A percentile compares a stretch with the other conserved stretches of the same genome.
phyloP scores from a whole-genome alignment of 2,888 invertebrate species.

The Proisotoma minuta region DNA sequence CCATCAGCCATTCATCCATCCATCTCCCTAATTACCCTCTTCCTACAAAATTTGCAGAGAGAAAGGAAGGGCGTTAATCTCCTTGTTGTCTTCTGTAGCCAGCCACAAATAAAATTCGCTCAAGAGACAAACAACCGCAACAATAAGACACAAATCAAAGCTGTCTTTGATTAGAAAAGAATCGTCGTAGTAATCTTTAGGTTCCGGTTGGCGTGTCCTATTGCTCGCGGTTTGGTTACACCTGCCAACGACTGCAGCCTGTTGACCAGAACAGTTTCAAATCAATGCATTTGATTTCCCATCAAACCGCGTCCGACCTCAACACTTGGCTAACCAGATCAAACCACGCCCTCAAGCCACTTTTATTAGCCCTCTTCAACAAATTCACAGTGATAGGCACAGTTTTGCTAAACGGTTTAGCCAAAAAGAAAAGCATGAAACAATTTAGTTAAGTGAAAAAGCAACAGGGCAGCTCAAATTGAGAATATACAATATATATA shows the following conservation, averaged over 20 bases:
- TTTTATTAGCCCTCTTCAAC: too few relatives aligned
- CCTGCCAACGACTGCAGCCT: background rate
- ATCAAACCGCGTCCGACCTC: conserved; percentile 2
- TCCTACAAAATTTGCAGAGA: conserved; percentile 3
- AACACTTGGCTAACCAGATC: conserved; percentile 2
- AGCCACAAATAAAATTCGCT: background rate
- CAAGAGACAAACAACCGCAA: background rate
- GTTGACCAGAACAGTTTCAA: conserved; percentile 4
- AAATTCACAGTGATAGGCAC: too few relatives aligned
- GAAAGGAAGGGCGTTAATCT: conserved; percentile 1
- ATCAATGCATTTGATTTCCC: conserved; percentile 2
- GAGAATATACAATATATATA: too few relatives aligned
- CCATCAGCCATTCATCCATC: conserved; percentile 6
- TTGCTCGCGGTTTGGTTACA: background rate
- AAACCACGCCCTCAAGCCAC: conserved; percentile 2
- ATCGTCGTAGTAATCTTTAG: background rate
- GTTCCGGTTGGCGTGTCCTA: background rate
- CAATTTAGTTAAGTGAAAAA: too few relatives aligned
- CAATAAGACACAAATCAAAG: background rate
- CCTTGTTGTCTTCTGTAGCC: background rate
- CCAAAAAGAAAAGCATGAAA: too few relatives aligned
- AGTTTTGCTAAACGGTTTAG: too few relatives aligned
- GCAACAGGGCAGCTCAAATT: too few relatives aligned
- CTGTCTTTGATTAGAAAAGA: conserved; percentile 1
- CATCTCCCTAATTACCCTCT: background rate